Conservation (phyloP, 2,113 vertebrate genomes). For the Passer montanus region DNA sequence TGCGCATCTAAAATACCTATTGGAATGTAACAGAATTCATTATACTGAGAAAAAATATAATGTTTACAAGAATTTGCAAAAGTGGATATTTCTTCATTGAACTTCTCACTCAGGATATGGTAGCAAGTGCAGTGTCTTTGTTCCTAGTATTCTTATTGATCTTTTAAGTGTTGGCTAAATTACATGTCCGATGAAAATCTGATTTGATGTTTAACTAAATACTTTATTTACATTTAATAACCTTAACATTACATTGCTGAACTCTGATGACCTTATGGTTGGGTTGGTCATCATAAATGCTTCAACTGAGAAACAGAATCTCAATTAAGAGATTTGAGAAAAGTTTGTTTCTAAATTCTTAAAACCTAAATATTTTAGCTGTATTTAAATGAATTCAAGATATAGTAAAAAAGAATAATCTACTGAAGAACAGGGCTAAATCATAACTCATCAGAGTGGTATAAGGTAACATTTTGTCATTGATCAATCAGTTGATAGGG, state of each 20-base stretch:
- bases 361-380: not conserved
- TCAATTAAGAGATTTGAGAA: not conserved
- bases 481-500: not conserved
- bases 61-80: not conserved
- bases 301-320: not conserved
- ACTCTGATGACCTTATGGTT: not conserved
- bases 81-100: not conserved
- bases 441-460: not conserved
- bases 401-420: not conserved
- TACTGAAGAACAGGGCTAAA: not conserved
- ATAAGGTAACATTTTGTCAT: not conserved
- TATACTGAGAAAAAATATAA: not conserved
- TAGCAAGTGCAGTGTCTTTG: not conserved
- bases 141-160: not conserved
- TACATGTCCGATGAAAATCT: not conserved
- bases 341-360: not conserved
- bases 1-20: rapidly evolving
- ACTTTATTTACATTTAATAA: not conserved
- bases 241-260: not conserved
- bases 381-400: not conserved
- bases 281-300: not conserved
- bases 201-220: not conserved
- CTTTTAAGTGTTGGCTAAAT: not conserved
- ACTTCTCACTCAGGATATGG: not conserved
- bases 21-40: not conserved